Percentiles rank a stretch among this genome's conserved stretches.
Evolutionary conservation across 2,113 vertebrate species (phyloP).

Genomic region (Cebidichthys violaceus): DNA sequence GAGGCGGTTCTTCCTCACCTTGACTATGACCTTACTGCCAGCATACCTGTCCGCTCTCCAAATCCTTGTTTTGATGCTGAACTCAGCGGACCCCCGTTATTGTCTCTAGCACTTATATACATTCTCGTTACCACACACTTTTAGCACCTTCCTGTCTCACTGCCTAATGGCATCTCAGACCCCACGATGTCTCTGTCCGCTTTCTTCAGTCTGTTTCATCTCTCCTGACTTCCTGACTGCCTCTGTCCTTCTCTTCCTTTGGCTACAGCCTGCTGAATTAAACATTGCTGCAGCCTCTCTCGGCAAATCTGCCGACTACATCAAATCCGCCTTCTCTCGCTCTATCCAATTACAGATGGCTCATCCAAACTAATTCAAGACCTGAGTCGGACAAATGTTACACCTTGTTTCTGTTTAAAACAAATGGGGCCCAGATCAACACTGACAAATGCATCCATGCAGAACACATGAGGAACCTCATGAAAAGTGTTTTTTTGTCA

Average conservation of each 20-base stretch:
- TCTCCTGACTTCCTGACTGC: constrained; percentile 63
- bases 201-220: constrained; percentile 67
- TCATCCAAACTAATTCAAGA: constrained; percentile 74
- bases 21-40: constrained; percentile 71
- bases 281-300: constrained; percentile 71
- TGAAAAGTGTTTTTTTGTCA: constrained; percentile 6
- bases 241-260: constrained; percentile 51
- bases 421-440: constrained; percentile 57
- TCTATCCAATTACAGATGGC: constrained; percentile 80
- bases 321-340: constrained; percentile 72
- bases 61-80: constrained; percentile 53
- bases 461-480: constrained; percentile 26
- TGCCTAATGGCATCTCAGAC: constrained; percentile 63
- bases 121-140: constrained; percentile 61
- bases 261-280: constrained; percentile 78
- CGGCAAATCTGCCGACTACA: constrained; percentile 71
- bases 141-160: constrained; percentile 59
- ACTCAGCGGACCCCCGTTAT: constrained; percentile 37
- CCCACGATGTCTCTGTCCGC: constrained; percentile 57
- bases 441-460: constrained; percentile 33
- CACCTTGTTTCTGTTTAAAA: constrained; percentile 70
- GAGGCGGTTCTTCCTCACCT: constrained; percentile 71
- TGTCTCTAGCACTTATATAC: constrained; percentile 49
- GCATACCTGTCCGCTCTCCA: constrained; percentile 46
- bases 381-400: constrained; percentile 72